Base-by-base conservation (phyloP, 2,888 invertebrate genomes). In the Folsomia manolachei region DNA sequence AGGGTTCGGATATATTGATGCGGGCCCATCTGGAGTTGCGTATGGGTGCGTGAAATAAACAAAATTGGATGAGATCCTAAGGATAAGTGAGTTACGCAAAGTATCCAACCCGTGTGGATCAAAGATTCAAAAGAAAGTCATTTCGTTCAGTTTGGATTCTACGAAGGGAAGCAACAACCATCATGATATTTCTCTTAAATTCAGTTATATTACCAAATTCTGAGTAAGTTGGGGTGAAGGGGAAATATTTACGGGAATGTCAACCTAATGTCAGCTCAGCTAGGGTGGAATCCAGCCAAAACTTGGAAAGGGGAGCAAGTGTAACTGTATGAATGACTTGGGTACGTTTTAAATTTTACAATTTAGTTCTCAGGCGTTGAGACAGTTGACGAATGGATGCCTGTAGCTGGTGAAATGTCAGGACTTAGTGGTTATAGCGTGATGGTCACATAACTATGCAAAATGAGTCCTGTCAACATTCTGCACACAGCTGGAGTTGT, bases 381-480 rank as follows among this genome's bases (percentile, higher is more conserved):
- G 75, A 75, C 75, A 75, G 73, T 75, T 75, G 75, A 75, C 73
- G 75, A 71, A 75, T 75, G 63, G 69, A 51, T 24, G 61, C 25
- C 69, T 65, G 65, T 63, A 69, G 71, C 73, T 66, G 71, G 69
- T 71, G 71, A 75, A 75, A 69, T 75, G 73, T 75, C 73, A 73
- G 63, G 65, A 71, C 56, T 56, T n/a, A 14, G 11, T 56, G 11
- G 4, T 19, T 56, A 7, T 56, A 7, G 21, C 4, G 18, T 73
- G 69, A 62, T 73, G 71, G 64, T 24, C 68, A 70, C 70, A 74
- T 75, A 74, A 75, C 72, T 75, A 77, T 77, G 77, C 77, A 75
- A 75, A 77, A 77, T 77, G 77, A 77, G 75, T 66, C 71, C 75
- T 77, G 77, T 77, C 77, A 77, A 71, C 77, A 71, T 69, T 69